A percentile compares a stretch with the other conserved stretches of the same genome.
phyloP scores from a whole-genome alignment of 1,140 invertebrate genomes.

The Bombus superbus region DNA sequence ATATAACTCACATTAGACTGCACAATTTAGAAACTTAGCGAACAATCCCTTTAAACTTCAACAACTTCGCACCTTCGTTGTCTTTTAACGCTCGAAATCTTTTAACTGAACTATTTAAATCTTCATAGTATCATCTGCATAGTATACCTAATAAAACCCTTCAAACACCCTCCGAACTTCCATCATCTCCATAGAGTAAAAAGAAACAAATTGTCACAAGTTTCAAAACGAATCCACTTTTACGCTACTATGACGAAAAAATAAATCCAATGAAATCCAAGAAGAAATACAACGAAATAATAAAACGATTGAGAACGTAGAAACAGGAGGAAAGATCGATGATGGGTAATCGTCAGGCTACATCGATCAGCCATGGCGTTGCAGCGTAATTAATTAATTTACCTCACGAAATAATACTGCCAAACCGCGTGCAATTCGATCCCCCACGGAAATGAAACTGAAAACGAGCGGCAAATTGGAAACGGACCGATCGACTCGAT shows the following conservation, averaged over 20 bases:
- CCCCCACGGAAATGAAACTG: slow-evolving; percentile 39
- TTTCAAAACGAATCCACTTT: background rate
- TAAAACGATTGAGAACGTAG: background rate
- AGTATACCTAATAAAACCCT: no score
- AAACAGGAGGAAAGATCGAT: background rate
- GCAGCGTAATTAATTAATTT: slow-evolving; percentile 65
- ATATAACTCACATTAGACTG: no score
- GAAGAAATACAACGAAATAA: background rate
- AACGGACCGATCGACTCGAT: slow-evolving; percentile 8
- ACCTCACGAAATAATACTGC: slow-evolving; percentile 58
- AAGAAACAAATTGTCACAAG: background rate
- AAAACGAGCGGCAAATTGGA: slow-evolving; percentile 56
- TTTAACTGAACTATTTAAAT: background rate
- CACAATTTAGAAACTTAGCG: background rate
- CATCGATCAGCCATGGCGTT: background rate
- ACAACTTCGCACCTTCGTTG: background rate
- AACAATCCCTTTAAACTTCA: background rate
- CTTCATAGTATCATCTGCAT: no score
- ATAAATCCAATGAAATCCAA: background rate
- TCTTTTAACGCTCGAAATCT: background rate
- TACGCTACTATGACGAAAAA: no score
- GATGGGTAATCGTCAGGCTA: slow-evolving; percentile 36
- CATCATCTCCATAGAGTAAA: no score
- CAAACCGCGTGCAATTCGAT: slow-evolving; percentile 44
- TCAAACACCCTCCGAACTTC: no score